Conservation (phyloP, 2,113 vertebrate genomes). For the Lethenteron camtschaticum region DNA sequence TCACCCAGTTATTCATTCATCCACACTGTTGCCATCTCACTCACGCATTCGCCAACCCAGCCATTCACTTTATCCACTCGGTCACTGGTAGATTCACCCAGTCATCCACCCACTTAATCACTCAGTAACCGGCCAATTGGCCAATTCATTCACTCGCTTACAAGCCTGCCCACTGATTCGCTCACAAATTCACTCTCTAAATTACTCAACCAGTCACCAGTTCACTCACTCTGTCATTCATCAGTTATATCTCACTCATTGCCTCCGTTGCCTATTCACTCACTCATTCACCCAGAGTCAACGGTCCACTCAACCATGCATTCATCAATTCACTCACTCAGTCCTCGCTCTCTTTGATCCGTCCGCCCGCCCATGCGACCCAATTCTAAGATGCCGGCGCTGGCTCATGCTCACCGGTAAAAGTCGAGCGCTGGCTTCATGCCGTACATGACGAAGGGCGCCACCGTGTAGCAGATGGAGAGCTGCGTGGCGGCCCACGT, state of each 20-base stretch:
- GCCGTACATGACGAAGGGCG: slow-evolving; percentile 32
- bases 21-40: too few relatives aligned
- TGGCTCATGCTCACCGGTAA: slow-evolving; percentile 28
- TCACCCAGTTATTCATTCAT: too few relatives aligned
- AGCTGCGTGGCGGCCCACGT: slow-evolving; percentile 35
- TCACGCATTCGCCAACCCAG: too few relatives aligned
- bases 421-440: slow-evolving; percentile 30
- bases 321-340: neutral
- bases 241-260: neutral
- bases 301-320: neutral
- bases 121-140: too few relatives aligned
- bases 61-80: too few relatives aligned
- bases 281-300: neutral
- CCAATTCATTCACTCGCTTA: too few relatives aligned
- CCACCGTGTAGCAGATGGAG: slow-evolving; percentile 28
- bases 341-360: neutral
- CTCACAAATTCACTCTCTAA: too few relatives aligned
- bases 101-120: too few relatives aligned
- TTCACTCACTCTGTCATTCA: neutral
- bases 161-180: too few relatives aligned
- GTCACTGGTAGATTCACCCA: too few relatives aligned
- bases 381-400: rapidly evolving
- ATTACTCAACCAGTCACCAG: too few relatives aligned
- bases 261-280: neutral
- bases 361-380: neutral